These are phyloP conservation scores for Sciurus vulgaris DNA, from an alignment of 2,797 vertebrate species.

Conservation along the genomic window DNA sequence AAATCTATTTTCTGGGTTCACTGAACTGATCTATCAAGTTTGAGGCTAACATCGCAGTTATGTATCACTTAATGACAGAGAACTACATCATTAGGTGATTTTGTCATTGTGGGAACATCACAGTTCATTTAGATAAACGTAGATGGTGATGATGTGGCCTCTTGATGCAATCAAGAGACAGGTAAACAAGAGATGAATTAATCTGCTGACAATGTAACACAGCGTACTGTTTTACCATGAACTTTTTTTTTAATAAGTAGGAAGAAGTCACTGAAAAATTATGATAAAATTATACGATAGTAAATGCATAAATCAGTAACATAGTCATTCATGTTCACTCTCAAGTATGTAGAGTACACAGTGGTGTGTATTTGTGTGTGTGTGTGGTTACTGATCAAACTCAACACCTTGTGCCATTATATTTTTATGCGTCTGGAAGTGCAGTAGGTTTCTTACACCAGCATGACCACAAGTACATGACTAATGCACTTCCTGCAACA, in stretches of 20 bases:
- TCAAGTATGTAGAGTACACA: neutral
- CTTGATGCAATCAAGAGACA: neutral
- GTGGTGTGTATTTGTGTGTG: neutral
- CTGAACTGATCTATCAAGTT: conserved; percentile 38
- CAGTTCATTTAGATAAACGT: neutral
- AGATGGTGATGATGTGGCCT: neutral
- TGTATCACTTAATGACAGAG: neutral
- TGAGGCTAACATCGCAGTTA: neutral
- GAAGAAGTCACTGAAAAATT: neutral
- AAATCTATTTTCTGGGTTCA: conserved; percentile 27
- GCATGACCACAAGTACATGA: neutral
- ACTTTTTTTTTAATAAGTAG: neutral
- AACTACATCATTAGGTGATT: neutral
- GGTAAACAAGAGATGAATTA: too few relatives aligned
- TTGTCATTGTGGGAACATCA: neutral
- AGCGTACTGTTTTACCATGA: neutral
- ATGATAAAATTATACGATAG: neutral
- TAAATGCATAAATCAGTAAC: neutral
- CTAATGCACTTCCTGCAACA: neutral
- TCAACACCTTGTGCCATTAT: neutral
- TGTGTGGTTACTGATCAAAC: neutral
- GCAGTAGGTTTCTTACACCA: neutral
- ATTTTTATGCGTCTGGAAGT: neutral
- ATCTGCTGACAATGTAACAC: too few relatives aligned
- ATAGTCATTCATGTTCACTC: neutral